These are phyloP conservation scores for Lindbergichthys nudifrons DNA, from an alignment of 2,797 vertebrate genomes.

Conservation along the genomic window DNA sequence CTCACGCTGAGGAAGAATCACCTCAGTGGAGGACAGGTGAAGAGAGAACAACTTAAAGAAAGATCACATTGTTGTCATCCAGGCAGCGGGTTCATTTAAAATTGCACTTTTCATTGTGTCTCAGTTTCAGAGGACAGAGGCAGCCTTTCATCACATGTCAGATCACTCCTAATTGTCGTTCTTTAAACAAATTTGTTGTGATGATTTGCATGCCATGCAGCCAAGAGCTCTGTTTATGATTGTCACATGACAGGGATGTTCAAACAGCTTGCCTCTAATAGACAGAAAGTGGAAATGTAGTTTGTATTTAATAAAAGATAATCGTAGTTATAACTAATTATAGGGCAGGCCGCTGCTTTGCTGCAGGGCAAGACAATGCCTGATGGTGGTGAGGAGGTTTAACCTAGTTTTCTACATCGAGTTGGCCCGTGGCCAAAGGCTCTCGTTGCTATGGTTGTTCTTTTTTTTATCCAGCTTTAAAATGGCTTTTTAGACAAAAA, in stretches of 20 bases:
- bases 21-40: slow-evolving; percentile 44
- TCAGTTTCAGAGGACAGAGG: slow-evolving; percentile 38
- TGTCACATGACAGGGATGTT: neutral
- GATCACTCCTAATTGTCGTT: slow-evolving; percentile 31
- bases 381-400: neutral
- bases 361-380: neutral
- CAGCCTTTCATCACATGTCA: slow-evolving; percentile 18
- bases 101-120: neutral
- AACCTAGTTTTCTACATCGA: slow-evolving; percentile 23
- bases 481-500: neutral
- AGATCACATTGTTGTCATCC: neutral
- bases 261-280: neutral
- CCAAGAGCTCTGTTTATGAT: slow-evolving; percentile 12
- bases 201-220: slow-evolving; percentile 54
- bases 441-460: neutral
- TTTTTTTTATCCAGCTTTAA: neutral
- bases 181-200: slow-evolving; percentile 69
- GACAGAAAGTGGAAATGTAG: neutral
- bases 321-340: neutral
- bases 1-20: neutral
- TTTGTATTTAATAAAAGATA: neutral
- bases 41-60: neutral
- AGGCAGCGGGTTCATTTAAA: neutral
- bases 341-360: neutral
- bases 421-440: slow-evolving; percentile 5